Base-by-base conservation (phyloP, 1,140 invertebrate genomes). In the Temnothorax longispinosus region DNA sequence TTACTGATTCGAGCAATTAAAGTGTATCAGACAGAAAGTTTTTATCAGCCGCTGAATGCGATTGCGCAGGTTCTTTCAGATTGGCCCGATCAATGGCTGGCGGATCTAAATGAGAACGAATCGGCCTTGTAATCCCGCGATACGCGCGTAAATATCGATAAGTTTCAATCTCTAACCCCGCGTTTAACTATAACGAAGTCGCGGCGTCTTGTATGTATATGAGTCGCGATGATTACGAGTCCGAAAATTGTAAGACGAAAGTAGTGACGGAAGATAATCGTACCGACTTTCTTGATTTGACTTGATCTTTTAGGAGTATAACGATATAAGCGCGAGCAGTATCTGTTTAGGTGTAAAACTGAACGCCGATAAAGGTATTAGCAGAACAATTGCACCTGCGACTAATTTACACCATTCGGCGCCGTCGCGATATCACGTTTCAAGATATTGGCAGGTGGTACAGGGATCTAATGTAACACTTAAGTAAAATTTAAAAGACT, bases 1-100 rank as follows among this genome's bases (percentile, higher is more conserved):
- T 69, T 81, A 86, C 11, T 41, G 62, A 81, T 89, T 84, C 44
- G 62, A 65, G 58, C 64, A 80, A 89, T 88, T 75, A 86, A 74
- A 47, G 7, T 72, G 18, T 72, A 41, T 60, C 47, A 86, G 75
- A 32, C 62, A 27, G 78, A 82, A 69, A 80, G 18, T 27, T 38
- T 76, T 89, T 88, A 89, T 89, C 85, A 41, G 50, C 52, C 15
- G 50, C 27, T 4, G 41, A 67, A 82, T 77, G 44, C 54, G 80
- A 81, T 62, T 41, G 35, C 38, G 15, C 41, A 50, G 7, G 21
- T 0, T 56, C 44, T 69, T 44, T 74, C 27, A 52, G 38, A 11
- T 27, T 8, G 54, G n/a, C 13, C 18, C 13, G 72, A 27, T 32
- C 58, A 54, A 71, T 78, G 11, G 10, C 8, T 32, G 21, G 41